Percentiles rank a stretch among this genome's conserved stretches.
Evolutionary conservation across 2,888 invertebrate species (phyloP).

Genomic region (Plagodis dolabraria): DNA sequence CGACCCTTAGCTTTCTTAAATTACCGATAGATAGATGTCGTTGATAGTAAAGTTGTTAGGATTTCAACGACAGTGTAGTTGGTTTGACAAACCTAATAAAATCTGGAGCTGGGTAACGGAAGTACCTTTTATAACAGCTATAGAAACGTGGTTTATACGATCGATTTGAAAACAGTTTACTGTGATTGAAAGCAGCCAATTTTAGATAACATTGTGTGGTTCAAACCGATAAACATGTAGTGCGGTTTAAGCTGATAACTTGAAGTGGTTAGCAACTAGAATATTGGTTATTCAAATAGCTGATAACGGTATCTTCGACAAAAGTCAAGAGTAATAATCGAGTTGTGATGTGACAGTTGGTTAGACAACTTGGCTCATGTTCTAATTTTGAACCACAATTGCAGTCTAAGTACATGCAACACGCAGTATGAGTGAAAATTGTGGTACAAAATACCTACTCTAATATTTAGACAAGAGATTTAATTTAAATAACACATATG

Average conservation of each 20-base stretch:
- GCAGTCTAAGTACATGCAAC: too few relatives aligned
- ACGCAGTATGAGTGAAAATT: too few relatives aligned
- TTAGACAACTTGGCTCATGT: slow-evolving; percentile 1
- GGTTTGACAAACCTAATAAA: too few relatives aligned
- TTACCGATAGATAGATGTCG: too few relatives aligned
- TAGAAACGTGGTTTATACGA: not conserved
- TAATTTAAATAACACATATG: too few relatives aligned
- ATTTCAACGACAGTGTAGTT: too few relatives aligned
- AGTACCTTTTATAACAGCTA: too few relatives aligned
- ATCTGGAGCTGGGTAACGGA: too few relatives aligned
- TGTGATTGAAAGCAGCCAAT: slow-evolving; percentile 25
- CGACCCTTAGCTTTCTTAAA: too few relatives aligned
- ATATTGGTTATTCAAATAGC: slow-evolving; percentile 18
- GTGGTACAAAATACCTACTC: too few relatives aligned
- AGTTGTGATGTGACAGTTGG: not conserved
- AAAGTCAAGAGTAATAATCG: slow-evolving; percentile 6
- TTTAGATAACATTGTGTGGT: slow-evolving; percentile 30
- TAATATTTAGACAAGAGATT: too few relatives aligned
- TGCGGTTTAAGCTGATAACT: slow-evolving; percentile 26
- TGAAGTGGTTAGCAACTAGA: slow-evolving; percentile 27
- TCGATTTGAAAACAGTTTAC: not conserved
- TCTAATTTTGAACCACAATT: slow-evolving; percentile 1
- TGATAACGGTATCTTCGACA: slow-evolving; percentile 22
- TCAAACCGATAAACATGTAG: slow-evolving; percentile 6
- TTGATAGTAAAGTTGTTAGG: too few relatives aligned